Conservation (phyloP, 2,888 invertebrate genomes). For the Leptothorax acervorum region DNA sequence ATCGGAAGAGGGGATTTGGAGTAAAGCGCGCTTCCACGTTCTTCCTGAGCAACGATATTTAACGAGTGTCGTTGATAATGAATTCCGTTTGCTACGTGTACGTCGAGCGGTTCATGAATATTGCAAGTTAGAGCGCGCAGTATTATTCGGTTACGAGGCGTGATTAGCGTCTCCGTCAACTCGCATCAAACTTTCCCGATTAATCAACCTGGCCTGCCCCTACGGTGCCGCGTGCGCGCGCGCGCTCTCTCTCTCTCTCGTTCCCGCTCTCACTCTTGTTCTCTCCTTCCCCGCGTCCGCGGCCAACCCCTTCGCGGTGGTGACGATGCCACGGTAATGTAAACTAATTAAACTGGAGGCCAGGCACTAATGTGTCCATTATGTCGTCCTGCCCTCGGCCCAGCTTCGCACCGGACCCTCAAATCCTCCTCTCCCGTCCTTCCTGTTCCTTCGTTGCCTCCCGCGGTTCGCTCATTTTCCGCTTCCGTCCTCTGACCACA, state of each 20-base stretch:
- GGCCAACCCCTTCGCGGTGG: constrained; percentile 76
- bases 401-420: constrained; percentile 76
- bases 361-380: constrained; percentile 85
- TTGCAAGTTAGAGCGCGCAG: constrained; percentile 74
- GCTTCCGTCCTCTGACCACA: constrained; percentile 74
- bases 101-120: constrained; percentile 72
- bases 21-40: not conserved
- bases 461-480: constrained; percentile 68
- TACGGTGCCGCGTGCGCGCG: constrained; percentile 61
- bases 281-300: constrained; percentile 58
- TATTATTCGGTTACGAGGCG: constrained; percentile 83
- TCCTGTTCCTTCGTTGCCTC: constrained; percentile 63
- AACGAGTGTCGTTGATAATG: constrained; percentile 72
- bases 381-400: constrained; percentile 79
- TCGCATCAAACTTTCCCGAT: constrained; percentile 85
- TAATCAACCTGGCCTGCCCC: constrained; percentile 80
- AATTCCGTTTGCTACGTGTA: constrained; percentile 74
- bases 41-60: constrained; percentile 60
- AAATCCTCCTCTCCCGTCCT: constrained; percentile 59
- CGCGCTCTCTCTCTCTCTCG: constrained; percentile 54
- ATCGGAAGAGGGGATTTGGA: not conserved
- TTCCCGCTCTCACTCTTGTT: constrained; percentile 48
- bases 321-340: constrained; percentile 84
- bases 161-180: constrained; percentile 84
- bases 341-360: constrained; percentile 85